Evolutionary conservation across 2,888 invertebrate genomes (phyloP).

Genomic region (Ischnura elegans): DNA sequence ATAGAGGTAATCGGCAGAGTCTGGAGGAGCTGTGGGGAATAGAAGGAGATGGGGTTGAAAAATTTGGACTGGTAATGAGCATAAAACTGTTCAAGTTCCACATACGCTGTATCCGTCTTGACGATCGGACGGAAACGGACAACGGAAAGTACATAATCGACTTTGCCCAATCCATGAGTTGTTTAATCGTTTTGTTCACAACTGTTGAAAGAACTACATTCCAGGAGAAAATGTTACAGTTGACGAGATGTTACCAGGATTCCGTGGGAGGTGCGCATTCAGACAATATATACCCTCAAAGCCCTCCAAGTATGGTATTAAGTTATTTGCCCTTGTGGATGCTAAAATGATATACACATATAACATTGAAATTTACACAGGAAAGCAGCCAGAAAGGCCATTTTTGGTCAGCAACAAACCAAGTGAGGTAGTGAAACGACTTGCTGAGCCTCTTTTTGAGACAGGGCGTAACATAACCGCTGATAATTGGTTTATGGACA

Average conservation of each 20-base stretch:
- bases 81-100: slow-evolving; percentile 19
- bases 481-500: no score
- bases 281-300: no score
- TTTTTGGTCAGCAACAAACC: no score
- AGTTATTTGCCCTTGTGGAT: no score
- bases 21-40: slow-evolving; percentile 72
- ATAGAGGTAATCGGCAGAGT: not conserved
- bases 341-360: no score
- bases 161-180: not conserved
- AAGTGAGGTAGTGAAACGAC: no score
- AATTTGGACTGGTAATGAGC: slow-evolving; percentile 71
- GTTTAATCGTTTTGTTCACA: not conserved
- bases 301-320: no score
- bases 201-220: not conserved
- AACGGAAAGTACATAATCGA: not conserved
- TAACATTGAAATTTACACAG: no score
- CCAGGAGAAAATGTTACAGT: not conserved
- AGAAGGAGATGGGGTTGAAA: slow-evolving; percentile 72
- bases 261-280: not conserved
- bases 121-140: not conserved
- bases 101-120: not conserved
- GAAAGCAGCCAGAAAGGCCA: no score
- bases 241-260: not conserved
- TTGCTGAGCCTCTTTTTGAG: no score
- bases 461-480: no score